Conservation (phyloP, 2,113 vertebrate genomes). For the Pyxicephalus adspersus region DNA sequence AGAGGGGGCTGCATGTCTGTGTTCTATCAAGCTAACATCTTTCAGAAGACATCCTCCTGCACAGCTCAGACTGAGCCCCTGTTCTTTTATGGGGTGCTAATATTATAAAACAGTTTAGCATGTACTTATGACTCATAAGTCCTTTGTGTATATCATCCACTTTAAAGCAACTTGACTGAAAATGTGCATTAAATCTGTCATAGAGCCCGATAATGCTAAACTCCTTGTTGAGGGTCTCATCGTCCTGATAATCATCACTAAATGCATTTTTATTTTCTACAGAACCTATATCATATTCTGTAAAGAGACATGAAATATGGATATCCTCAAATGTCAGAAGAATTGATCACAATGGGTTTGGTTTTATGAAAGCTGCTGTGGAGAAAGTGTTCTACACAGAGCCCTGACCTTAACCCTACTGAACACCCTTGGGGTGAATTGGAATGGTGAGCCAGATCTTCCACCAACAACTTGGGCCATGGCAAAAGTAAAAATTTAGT, state of each 20-base stretch:
- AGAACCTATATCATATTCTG: too few relatives aligned
- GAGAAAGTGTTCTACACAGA: too few relatives aligned
- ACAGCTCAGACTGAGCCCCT: conserved; percentile 30
- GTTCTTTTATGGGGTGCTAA: conserved; percentile 54
- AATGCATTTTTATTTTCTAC: too few relatives aligned
- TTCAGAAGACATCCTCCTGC: conserved; percentile 37
- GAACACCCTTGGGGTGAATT: too few relatives aligned
- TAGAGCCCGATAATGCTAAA: conserved; percentile 24
- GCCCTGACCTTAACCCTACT: too few relatives aligned
- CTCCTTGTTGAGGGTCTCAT: neutral
- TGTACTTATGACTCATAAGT: conserved; percentile 52
- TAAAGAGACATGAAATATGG: too few relatives aligned
- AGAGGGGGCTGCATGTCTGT: conserved; percentile 4
- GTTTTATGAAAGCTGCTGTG: too few relatives aligned
- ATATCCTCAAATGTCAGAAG: too few relatives aligned
- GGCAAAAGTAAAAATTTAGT: too few relatives aligned
- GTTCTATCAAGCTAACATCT: conserved; percentile 48
- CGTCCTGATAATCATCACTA: neutral
- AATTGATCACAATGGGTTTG: too few relatives aligned
- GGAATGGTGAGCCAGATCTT: too few relatives aligned
- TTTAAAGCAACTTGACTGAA: conserved; percentile 30
- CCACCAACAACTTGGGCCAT: too few relatives aligned
- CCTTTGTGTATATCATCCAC: conserved; percentile 46
- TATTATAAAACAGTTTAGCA: conserved; percentile 55
- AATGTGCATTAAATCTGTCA: conserved; percentile 33